Evolutionary conservation across 2,888 invertebrate species (phyloP).

Genomic region (Idaea aversata): DNA sequence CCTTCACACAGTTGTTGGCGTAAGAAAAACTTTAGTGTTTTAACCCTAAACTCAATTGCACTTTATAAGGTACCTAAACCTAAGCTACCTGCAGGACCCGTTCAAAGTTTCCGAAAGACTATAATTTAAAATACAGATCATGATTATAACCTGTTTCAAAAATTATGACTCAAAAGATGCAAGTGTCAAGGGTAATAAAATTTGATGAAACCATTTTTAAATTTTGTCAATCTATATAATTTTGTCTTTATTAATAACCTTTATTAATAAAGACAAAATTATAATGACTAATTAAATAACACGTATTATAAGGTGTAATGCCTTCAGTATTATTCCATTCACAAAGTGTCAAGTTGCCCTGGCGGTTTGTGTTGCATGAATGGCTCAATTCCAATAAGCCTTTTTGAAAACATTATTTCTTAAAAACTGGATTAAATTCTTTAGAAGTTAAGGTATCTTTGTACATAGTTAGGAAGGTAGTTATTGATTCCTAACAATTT

Average conservation of each 20-base stretch:
- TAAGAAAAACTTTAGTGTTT: not conserved
- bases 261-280: no score
- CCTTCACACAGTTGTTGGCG: not conserved
- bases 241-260: no score
- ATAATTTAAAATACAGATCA: conserved; percentile 4
- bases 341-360: conserved; percentile 42
- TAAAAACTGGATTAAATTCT: not conserved
- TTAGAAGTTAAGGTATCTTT: not conserved
- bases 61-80: not conserved
- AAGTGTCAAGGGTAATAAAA: not conserved
- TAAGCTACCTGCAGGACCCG: no score
- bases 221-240: no score
- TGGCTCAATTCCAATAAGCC: not conserved
- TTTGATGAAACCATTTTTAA: no score
- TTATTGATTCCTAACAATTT: not conserved
- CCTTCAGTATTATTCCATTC: conserved; percentile 25
- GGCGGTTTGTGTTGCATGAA: conserved; percentile 31
- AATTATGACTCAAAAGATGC: conserved; percentile 16
- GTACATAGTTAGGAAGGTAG: not conserved
- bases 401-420: not conserved
- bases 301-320: no score
- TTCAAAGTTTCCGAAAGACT: conserved; percentile 12
- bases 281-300: no score
- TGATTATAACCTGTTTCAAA: conserved; percentile 10
- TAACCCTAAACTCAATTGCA: not conserved